These are phyloP conservation scores for Calyptommatus sinebrachiatus DNA, from an alignment of 2,113 vertebrate species.

Conservation along the genomic window DNA sequence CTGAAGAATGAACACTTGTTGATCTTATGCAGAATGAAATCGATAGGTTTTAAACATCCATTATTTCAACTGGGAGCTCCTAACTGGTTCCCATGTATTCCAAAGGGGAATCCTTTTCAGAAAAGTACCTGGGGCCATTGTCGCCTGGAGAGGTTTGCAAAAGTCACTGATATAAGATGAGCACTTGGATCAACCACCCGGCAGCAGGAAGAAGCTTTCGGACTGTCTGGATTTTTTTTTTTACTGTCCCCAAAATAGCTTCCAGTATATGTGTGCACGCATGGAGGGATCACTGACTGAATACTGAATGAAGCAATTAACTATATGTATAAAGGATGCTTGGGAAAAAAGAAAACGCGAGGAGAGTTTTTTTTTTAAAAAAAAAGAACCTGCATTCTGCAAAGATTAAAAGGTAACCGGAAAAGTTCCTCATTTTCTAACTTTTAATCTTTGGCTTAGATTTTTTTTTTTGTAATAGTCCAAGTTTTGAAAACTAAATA, in stretches of 20 bases:
- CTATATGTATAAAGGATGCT: conserved; percentile 55
- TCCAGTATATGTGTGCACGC: conserved; percentile 64
- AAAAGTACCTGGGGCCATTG: not conserved
- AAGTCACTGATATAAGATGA: not conserved
- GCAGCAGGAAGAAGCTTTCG: conserved; percentile 57
- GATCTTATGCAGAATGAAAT: not conserved
- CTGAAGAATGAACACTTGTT: no score
- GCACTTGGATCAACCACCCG: conserved; percentile 70
- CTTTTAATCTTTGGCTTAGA: conserved; percentile 45
- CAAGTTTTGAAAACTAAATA: conserved; percentile 43
- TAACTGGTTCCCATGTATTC: not conserved
- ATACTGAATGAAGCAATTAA: conserved; percentile 64
- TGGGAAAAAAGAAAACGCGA: conserved; percentile 49
- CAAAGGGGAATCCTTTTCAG: not conserved
- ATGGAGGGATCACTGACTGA: conserved; percentile 58
- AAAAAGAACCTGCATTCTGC: conserved; percentile 23
- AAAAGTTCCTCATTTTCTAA: conserved; percentile 59
- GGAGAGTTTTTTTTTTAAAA: not conserved
- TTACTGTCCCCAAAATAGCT: conserved; percentile 68
- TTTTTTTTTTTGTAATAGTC: conserved; percentile 54
- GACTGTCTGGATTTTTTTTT: conserved; percentile 38
- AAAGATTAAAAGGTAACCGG: conserved; percentile 73
- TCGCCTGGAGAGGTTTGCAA: not conserved
- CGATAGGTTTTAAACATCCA: not conserved
- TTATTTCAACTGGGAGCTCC: not conserved